Conservation (phyloP, 2,888 invertebrate genomes). For the Mantis religiosa region DNA sequence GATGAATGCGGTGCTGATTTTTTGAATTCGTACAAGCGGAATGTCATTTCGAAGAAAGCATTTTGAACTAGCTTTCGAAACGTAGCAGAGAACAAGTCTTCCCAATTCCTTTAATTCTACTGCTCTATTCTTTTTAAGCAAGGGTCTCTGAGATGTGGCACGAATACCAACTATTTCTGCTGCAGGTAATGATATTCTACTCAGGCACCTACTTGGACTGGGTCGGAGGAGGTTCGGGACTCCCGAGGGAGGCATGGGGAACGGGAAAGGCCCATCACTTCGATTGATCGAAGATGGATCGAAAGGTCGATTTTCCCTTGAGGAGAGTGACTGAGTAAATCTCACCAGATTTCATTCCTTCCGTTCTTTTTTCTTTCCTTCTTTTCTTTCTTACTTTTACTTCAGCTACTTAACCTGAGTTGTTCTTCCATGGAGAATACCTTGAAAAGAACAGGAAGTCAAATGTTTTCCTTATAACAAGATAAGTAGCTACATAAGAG, state of each 20-base stretch:
- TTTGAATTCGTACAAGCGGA: neutral
- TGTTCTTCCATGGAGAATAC: neutral
- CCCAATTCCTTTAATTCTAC: neutral
- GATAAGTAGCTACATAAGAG: neutral
- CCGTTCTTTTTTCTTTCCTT: neutral
- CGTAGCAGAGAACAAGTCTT: neutral
- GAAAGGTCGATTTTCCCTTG: neutral
- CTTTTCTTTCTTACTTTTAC: neutral
- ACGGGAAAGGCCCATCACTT: neutral
- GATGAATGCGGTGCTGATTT: neutral
- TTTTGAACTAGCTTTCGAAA: neutral
- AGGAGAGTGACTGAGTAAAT: neutral
- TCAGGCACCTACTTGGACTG: neutral
- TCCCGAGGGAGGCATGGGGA: neutral
- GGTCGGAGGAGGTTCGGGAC: neutral
- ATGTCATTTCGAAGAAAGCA: neutral
- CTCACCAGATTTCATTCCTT: neutral
- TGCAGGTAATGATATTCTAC: neutral
- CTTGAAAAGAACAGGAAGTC: neutral
- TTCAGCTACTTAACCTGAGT: neutral
- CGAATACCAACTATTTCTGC: neutral
- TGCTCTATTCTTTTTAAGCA: neutral
- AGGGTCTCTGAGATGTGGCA: neutral
- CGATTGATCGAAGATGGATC: neutral
- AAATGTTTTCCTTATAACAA: neutral